Percentiles rank a stretch among this genome's conserved stretches.
These are phyloP conservation scores for Polypterus senegalus DNA, from an alignment of 2,113 vertebrate genomes.

Conservation along the genomic window DNA sequence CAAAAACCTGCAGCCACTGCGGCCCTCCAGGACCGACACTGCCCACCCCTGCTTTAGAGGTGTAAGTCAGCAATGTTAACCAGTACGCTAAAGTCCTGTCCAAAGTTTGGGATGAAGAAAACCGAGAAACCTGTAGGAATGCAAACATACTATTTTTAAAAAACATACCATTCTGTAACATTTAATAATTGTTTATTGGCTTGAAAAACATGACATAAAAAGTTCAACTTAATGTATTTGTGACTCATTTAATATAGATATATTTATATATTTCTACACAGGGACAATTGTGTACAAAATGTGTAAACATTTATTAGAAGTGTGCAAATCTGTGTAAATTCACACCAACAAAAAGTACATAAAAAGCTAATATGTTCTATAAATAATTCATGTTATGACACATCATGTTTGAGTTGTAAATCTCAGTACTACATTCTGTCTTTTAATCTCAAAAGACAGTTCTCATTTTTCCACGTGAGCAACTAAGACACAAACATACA, in stretches of 20 bases:
- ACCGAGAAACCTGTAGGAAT: too few relatives aligned
- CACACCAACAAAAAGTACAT: neutral
- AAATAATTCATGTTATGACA: neutral
- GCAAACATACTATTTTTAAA: too few relatives aligned
- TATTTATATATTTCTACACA: neutral
- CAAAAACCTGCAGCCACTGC: too few relatives aligned
- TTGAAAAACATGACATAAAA: too few relatives aligned
- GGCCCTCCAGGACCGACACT: too few relatives aligned
- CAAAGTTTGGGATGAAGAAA: too few relatives aligned
- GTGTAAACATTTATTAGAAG: neutral
- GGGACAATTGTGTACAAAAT: neutral
- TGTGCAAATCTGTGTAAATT: slow-evolving; percentile 1
- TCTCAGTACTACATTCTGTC: neutral
- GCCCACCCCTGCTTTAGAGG: too few relatives aligned
- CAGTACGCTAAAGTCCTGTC: too few relatives aligned
- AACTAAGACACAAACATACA: neutral
- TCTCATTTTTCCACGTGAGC: neutral
- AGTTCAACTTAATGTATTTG: neutral
- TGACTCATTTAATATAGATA: neutral
- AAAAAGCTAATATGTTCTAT: neutral
- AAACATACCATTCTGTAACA: too few relatives aligned
- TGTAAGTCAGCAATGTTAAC: too few relatives aligned
- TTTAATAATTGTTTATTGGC: too few relatives aligned
- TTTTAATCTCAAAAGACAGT: neutral
- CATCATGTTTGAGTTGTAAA: neutral